Percentiles rank a stretch among this genome's conserved stretches.
Evolutionary conservation across 2,797 vertebrate species (phyloP).

Genomic region (Danio aesculapii): DNA sequence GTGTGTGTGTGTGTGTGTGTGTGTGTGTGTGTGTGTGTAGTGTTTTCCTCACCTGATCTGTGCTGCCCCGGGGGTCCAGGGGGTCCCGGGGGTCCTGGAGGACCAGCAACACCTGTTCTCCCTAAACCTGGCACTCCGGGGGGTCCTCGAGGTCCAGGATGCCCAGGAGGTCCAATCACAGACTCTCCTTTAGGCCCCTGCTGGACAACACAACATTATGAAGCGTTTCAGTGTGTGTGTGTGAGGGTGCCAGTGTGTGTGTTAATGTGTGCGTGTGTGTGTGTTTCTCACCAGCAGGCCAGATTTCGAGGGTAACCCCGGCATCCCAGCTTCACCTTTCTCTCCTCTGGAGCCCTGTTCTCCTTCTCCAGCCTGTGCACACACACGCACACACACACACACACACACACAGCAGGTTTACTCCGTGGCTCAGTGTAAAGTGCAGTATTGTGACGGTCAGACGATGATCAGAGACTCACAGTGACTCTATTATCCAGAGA

Average conservation of each 20-base stretch:
- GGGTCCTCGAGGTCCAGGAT: constrained; percentile 85
- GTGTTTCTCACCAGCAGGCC: constrained; percentile 84
- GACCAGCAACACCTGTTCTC: constrained; percentile 84
- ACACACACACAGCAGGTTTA: background rate
- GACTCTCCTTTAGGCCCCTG: constrained; percentile 93
- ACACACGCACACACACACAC: background rate
- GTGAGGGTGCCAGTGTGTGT: background rate
- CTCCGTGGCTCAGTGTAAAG: background rate
- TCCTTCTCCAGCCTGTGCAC: constrained; percentile 79
- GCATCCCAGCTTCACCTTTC: constrained; percentile 80
- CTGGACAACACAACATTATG: constrained; percentile 38
- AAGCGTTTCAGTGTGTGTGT: background rate
- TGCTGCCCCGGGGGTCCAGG: constrained; percentile 79
- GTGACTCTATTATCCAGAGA: background rate
- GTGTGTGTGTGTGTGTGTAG: background rate
- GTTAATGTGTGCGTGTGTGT: background rate
- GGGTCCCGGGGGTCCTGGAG: constrained; percentile 86
- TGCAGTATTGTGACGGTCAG: background rate
- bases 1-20: too few species aligned
- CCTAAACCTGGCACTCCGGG: constrained; percentile 89
- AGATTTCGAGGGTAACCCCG: constrained; percentile 83
- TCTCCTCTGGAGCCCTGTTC: constrained; percentile 73
- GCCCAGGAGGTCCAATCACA: constrained; percentile 84
- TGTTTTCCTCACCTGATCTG: constrained; percentile 77
- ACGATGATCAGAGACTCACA: constrained; percentile 19